Percentiles rank a stretch among this genome's conserved stretches.
phyloP scores from a whole-genome alignment of 2,888 invertebrate genomes.

The Pycnomerus fuliginosus region DNA sequence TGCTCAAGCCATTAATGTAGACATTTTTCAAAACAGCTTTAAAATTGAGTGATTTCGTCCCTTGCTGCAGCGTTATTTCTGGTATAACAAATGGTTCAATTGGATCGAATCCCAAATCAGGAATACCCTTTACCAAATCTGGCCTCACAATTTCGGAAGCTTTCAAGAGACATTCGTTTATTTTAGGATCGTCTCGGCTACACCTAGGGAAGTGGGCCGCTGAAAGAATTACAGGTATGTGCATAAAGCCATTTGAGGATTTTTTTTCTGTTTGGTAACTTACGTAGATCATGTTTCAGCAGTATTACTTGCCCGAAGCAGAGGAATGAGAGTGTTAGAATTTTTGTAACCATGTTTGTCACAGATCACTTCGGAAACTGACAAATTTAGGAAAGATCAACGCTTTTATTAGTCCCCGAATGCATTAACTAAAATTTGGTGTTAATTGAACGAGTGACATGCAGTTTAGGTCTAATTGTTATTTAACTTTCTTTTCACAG shows the following conservation, averaged over 20 bases:
- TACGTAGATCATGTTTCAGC: slow-evolving; percentile 15
- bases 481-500: no score
- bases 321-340: no score
- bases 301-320: neutral
- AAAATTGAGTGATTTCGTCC: slow-evolving; percentile 7
- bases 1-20: slow-evolving; percentile 11
- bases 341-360: no score
- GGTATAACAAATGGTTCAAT: slow-evolving; percentile 52
- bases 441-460: no score
- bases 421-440: no score
- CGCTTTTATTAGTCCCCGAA: no score
- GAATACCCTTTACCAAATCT: slow-evolving; percentile 41
- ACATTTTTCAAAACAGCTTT: slow-evolving; percentile 10
- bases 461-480: no score
- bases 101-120: slow-evolving; percentile 42
- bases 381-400: no score
- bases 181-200: slow-evolving; percentile 38
- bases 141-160: slow-evolving; percentile 37
- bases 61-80: slow-evolving; percentile 32
- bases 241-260: neutral
- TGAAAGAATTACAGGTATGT: slow-evolving; percentile 2
- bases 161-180: slow-evolving; percentile 40
- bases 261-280: slow-evolving; percentile 5
- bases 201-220: slow-evolving; percentile 28
- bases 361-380: no score